These are phyloP conservation scores for Hypercompe scribonia DNA, from an alignment of 2,888 invertebrate species.

Conservation along the genomic window DNA sequence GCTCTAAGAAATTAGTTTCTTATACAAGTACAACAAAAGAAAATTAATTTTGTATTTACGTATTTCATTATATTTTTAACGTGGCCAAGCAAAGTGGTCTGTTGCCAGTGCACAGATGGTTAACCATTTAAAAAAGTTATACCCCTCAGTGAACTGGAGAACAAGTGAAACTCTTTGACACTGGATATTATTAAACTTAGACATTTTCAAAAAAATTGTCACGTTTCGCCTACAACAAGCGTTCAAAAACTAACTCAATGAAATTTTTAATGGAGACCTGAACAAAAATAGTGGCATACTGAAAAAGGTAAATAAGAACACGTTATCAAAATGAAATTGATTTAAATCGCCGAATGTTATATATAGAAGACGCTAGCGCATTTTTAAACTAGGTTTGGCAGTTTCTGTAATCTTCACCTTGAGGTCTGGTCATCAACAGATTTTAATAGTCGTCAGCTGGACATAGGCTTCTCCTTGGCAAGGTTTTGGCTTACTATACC, in stretches of 20 bases:
- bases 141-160: not conserved
- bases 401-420: no score
- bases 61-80: not conserved
- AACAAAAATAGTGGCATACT: not conserved
- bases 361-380: no score
- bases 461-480: no score
- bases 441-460: no score
- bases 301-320: not conserved
- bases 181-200: not conserved
- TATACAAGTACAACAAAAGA: slow-evolving; percentile 9
- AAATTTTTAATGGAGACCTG: not conserved
- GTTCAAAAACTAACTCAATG: not conserved
- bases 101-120: not conserved
- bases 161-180: not conserved
- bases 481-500: no score
- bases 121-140: slow-evolving; percentile 3
- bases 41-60: slow-evolving; percentile 1
- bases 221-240: not conserved
- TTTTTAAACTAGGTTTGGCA: no score
- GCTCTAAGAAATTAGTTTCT: slow-evolving; percentile 23
- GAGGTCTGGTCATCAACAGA: no score
- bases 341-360: no score
- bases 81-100: not conserved
- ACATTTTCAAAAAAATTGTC: not conserved
- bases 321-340: no score